Evolutionary conservation across 2,113 vertebrate genomes (phyloP).

Genomic region (Trematocara zebra): DNA sequence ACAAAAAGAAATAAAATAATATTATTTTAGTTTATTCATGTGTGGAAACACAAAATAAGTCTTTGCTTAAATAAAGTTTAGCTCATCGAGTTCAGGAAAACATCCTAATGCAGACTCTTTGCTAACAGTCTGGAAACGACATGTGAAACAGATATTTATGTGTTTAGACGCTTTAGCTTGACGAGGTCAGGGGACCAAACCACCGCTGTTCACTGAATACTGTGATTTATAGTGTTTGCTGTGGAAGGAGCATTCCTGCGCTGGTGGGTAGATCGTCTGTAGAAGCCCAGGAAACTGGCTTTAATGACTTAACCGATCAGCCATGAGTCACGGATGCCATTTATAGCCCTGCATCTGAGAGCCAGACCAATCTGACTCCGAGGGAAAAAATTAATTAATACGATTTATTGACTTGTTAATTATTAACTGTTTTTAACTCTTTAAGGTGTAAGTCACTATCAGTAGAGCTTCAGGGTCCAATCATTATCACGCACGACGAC

Average conservation of each 20-base stretch:
- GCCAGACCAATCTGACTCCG: not conserved
- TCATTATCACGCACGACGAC: not conserved
- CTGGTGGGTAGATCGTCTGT: not conserved
- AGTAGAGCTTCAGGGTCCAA: too few species aligned
- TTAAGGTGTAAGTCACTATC: not conserved
- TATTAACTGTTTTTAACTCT: not conserved
- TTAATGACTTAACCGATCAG: not conserved
- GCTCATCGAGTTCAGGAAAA: not conserved
- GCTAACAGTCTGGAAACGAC: not conserved
- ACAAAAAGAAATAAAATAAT: fast-evolving
- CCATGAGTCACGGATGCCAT: conserved; percentile 8
- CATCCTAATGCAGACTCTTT: fast-evolving
- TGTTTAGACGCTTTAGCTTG: not conserved
- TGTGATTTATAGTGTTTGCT: fast-evolving
- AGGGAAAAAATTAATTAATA: not conserved
- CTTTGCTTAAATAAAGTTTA: not conserved
- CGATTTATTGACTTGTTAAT: not conserved
- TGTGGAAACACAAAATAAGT: not conserved
- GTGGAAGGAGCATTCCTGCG: not conserved
- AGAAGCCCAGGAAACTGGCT: not conserved
- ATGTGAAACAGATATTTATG: not conserved
- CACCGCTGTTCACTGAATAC: not conserved
- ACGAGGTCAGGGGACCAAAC: not conserved
- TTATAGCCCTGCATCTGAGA: not conserved
- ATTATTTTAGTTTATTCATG: not conserved